A percentile compares a stretch with the other conserved stretches of the same genome.
Conservation (phyloP, 1,140 invertebrate species). For the Macrostomum lignano region DNA sequence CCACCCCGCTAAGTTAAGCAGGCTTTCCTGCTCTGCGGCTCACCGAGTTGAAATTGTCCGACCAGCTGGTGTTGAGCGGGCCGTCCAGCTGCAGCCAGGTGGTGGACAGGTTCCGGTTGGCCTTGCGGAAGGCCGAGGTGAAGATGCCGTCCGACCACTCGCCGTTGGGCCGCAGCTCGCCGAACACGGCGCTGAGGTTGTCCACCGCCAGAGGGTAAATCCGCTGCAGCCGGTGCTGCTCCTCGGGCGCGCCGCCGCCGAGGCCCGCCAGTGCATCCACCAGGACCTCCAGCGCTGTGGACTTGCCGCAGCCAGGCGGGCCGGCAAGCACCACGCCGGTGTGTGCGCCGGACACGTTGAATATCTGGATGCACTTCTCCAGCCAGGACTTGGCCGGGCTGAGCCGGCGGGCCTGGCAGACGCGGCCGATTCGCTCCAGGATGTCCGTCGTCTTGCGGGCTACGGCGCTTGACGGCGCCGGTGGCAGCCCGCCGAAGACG, state of each 20-base stretch:
- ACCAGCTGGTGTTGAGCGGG: conserved; percentile 17
- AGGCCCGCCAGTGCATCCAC: conserved; percentile 14
- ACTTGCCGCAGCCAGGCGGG: conserved; percentile 24
- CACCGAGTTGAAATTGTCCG: conserved; percentile 21
- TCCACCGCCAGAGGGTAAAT: conserved; percentile 25
- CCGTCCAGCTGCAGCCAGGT: conserved; percentile 26
- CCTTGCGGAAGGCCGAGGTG: conserved; percentile 20
- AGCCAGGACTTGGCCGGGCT: conserved; percentile 24
- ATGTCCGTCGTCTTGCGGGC: too few relatives aligned
- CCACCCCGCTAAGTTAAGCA: too few relatives aligned
- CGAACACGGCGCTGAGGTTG: conserved; percentile 20
- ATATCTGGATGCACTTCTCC: conserved; percentile 21
- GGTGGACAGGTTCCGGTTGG: conserved; percentile 24
- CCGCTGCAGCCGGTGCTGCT: conserved; percentile 19
- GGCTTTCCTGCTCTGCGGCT: not conserved
- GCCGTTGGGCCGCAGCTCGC: conserved; percentile 16
- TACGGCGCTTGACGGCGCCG: too few relatives aligned
- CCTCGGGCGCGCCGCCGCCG: conserved; percentile 10
- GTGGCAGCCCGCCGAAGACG: conserved; percentile 18
- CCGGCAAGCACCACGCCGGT: too few relatives aligned
- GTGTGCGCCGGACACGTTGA: conserved; percentile 14
- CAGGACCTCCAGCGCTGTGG: conserved; percentile 18
- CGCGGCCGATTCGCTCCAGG: too few relatives aligned
- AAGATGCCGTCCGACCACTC: conserved; percentile 26
- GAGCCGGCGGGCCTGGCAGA: not conserved